Evolutionary conservation across 1,140 invertebrate species (phyloP).

Genomic region (Leptopilina clavipes): DNA sequence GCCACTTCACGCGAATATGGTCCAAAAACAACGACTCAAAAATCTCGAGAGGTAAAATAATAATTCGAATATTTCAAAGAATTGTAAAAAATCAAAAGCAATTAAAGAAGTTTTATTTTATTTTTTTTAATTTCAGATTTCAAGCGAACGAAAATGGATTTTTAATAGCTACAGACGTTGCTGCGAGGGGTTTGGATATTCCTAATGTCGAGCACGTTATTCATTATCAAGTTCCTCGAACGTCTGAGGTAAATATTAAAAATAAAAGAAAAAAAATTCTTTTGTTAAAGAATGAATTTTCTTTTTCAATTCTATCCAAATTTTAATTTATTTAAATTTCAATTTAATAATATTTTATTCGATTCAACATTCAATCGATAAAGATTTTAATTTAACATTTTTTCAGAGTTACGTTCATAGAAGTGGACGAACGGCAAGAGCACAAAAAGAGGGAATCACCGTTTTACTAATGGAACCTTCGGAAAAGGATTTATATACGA

Average conservation of each 20-base stretch:
- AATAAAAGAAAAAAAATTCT: too few species aligned
- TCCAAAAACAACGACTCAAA: conserved; percentile 94
- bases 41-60: conserved; percentile 87
- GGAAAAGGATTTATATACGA: conserved; percentile 87
- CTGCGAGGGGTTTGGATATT: conserved; percentile 97
- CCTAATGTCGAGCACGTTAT: conserved; percentile 95
- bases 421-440: conserved; percentile 96
- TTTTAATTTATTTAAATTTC: too few species aligned
- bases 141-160: conserved; percentile 83
- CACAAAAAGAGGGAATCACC: conserved; percentile 90
- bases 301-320: too few species aligned
- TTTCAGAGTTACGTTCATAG: conserved; percentile 93
- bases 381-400: too few species aligned
- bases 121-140: conserved; percentile 79
- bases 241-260: conserved; percentile 83
- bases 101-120: too few species aligned
- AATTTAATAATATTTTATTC: too few species aligned
- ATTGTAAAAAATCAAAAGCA: too few species aligned
- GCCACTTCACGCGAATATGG: conserved; percentile 95
- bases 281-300: too few species aligned
- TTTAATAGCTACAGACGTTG: conserved; percentile 98
- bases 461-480: conserved; percentile 93
- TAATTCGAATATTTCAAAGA: conserved; percentile 25
- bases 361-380: too few species aligned
- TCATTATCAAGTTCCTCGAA: conserved; percentile 97